Evolutionary conservation across 2,113 vertebrate genomes (phyloP), one percentile per base, ranked within the genome.

Genomic region (Eulacestoma nigropectus): DNA sequence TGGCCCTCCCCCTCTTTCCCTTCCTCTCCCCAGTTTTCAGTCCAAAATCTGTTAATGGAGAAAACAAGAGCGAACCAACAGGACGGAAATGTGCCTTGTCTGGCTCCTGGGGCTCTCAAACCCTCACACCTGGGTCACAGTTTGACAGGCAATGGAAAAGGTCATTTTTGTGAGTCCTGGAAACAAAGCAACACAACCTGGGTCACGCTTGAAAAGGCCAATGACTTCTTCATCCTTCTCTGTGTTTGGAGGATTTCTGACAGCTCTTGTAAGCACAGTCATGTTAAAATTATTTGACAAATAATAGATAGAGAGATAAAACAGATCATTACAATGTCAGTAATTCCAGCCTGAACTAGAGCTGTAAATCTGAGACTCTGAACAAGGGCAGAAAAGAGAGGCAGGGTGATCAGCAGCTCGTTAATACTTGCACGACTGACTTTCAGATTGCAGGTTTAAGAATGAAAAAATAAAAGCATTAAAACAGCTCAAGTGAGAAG

Each of bases 361-460:
- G 91, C 77, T 89, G 49, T 80, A 89, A 96, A 94, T 87, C 92
- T 76, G 70, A 76, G 69, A 70, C 63, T 35, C 81, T 88, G 76
- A 96, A 60, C 47, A 90, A 94, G 84, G 87, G 83, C 94, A 87
- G 93, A 90, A 95, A 91, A 62, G 68, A 89, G 78, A 95, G 55
- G 70, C 83, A 87, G 91, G 89, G 64, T 65, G 13, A 96, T 84
- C 87, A 94, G 93, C 77, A 91, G 84, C 90, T 93, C 10, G 0
- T 84, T 96, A 93, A 87, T 90, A 62, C 59, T 56, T 91, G 55
- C 82, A 86, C 22, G 29, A 87, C 29, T 95, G 82, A 88, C 95
- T 95, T 96, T 94, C 35, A 95, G 89, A 94, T 67, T 78, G 65
- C 59, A 94, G 90, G 68, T 74, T 95, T 82, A 94, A 89, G 87